Evolutionary conservation across 2,888 invertebrate species (phyloP), one percentile per base, ranked within the genome.

Genomic region (Callimorpha dominula): DNA sequence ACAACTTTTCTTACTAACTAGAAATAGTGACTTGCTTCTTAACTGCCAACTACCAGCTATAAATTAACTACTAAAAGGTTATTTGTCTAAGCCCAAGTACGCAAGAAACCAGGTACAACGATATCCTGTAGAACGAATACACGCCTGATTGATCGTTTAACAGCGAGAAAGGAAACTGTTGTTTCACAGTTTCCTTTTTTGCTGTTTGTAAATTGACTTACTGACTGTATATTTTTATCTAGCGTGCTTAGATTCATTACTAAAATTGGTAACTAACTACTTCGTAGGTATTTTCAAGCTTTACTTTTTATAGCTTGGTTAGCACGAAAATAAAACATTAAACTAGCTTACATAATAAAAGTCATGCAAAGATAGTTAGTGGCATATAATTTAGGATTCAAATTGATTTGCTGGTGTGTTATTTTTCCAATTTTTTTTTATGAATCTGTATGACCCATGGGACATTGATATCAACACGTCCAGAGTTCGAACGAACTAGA

Each of bases 221-320:
- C 14, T 60, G 31, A 31, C 14, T 31, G 14, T 60, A 60, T 60
- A 60, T 60, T 60, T 57, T 31, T 31, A 60, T 60, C 46, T 69
- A 72, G 74, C 78, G 80, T 81, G 80, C 72, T 72, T 76, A 57
- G 73, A 75, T 81, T 78, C 81, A 81, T 81, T 81, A 81, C 57
- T 70, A 74, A 79, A 81, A 81, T 81, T 81, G 81, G 76, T 78
- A 76, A 66, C 71, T 80, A 76, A 75, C 79, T 72, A 77, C 73
- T 73, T 76, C 76, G 31, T 60, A 31, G 60, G 4, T 60, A 60
- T 64, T 79, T 81, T 72, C 79, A 74, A 81, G 74, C 70, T 75
- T 72, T 72, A 73, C 73, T 70, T 76, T 81, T 75, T 65, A 70
- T 74, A 40, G 72, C 17, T 62, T 60, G 65, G 57, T 63, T 70